Percentiles rank a stretch among this genome's conserved stretches.
Conservation (phyloP, 2,797 vertebrate species). For the Enteromius mattozi region DNA sequence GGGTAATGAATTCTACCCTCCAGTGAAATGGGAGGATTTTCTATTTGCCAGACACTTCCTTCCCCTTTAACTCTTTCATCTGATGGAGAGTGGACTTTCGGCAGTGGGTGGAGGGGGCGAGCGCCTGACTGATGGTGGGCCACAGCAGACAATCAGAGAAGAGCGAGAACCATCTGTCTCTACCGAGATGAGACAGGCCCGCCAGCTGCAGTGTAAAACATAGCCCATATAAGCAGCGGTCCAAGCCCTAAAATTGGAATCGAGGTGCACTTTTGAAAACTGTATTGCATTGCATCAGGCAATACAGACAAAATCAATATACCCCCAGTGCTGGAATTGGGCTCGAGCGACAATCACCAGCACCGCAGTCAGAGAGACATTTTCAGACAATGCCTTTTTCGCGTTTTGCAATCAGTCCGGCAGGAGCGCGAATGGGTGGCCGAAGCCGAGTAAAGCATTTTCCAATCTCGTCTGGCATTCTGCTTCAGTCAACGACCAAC, state of each 20-base stretch:
- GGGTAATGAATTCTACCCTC: conserved; percentile 61
- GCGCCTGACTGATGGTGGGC: conserved; percentile 63
- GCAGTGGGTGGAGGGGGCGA: conserved; percentile 39
- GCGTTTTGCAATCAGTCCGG: conserved; percentile 58
- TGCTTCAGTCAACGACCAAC: conserved; percentile 44
- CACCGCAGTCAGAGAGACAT: conserved; percentile 51
- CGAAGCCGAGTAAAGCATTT: conserved; percentile 33
- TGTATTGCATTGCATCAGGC: conserved; percentile 66
- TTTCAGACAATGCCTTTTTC: conserved; percentile 61
- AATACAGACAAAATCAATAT: conserved; percentile 69
- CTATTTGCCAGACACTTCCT: conserved; percentile 62
- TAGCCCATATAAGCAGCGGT: conserved; percentile 65
- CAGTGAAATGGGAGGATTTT: conserved; percentile 62
- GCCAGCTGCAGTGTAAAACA: conserved; percentile 66
- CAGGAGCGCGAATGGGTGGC: conserved; percentile 43
- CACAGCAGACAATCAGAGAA: conserved; percentile 65
- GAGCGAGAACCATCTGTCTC: conserved; percentile 70
- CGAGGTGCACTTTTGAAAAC: conserved; percentile 66
- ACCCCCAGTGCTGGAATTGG: conserved; percentile 59
- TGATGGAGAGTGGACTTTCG: conserved; percentile 54
- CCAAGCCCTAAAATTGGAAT: conserved; percentile 70
- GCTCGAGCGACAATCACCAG: conserved; percentile 48
- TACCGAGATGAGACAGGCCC: conserved; percentile 63
- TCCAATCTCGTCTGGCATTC: conserved; percentile 46
- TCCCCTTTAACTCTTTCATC: conserved; percentile 60